phyloP scores from a whole-genome alignment of 2,797 vertebrate genomes.

The Eutrigla gurnardus region DNA sequence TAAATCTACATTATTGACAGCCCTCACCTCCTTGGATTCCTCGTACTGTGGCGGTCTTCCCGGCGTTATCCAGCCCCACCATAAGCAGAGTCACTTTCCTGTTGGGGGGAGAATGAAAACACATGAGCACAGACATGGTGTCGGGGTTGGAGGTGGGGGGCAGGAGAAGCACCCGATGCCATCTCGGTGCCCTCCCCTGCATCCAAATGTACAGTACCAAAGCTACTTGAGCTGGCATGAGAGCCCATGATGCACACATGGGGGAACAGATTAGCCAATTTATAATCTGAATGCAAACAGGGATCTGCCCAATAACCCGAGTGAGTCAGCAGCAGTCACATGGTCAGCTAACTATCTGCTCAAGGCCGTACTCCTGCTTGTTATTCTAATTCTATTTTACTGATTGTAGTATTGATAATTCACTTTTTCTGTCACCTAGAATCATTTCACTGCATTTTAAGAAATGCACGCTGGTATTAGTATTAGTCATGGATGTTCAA shows the following conservation, averaged over 20 bases:
- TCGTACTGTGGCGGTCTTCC: constrained; percentile 87
- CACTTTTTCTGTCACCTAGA: not conserved
- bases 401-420: not conserved
- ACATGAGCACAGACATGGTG: not conserved
- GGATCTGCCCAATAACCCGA: constrained; percentile 10
- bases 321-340: constrained; percentile 46
- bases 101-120: constrained; percentile 37
- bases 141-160: too few species aligned
- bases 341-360: not conserved
- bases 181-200: too few species aligned
- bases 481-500: too few species aligned
- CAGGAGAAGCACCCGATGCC: not conserved
- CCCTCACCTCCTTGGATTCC: constrained; percentile 87
- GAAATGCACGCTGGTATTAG: too few species aligned
- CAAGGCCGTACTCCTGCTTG: not conserved
- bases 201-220: not conserved
- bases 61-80: constrained; percentile 89
- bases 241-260: constrained; percentile 41
- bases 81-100: constrained; percentile 90
- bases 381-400: not conserved
- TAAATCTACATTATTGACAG: not conserved
- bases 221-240: constrained; percentile 35
- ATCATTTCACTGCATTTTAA: not conserved
- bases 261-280: constrained; percentile 48
- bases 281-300: constrained; percentile 49